Evolutionary conservation across 2,113 vertebrate species (phyloP), one percentile per base, ranked within the genome.

Genomic region (Ptilonorhynchus violaceus): DNA sequence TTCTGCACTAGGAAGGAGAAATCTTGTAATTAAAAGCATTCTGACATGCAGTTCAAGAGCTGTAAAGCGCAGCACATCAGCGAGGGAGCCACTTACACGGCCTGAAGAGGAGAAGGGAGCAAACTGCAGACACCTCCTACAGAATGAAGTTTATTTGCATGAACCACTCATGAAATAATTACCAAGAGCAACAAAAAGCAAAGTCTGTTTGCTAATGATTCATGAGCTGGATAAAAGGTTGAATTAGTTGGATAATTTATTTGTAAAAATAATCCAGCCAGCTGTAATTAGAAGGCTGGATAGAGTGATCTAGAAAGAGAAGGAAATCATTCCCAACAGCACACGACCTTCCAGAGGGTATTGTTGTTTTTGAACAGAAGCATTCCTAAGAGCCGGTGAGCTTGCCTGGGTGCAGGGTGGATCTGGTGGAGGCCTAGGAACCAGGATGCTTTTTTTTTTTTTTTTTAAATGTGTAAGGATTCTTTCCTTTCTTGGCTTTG

Each of bases 151-250:
- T 90, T 78, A 97, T 96, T 96, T 96, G 92, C 95, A 93, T 89
- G 92, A 96, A 89, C 95, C 88, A 94, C 95, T 97, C 92, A 96
- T 94, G 88, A 96, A 94, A 87, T 93, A 96, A 96, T 96, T 96
- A 96, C 73, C 80, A 76, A 95, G 46, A 96, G 86, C 86, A 89
- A 95, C 74, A 89, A 93, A 97, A 97, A 89, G 88, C 66, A 69
- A 95, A 73, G 83, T 87, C 93, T 97, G 91, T 96, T 97, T 97
- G 88, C 91, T 95, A 93, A 93, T 97, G 92, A 96, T 94, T 96
- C 96, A 96, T 75, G 91, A 93, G 91, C 91, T 66, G 86, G 66
- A 97, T 96, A 94, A 96, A 96, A 80, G 53, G 77, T 92, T 92
- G 92, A 96, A 95, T 96, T 96, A 96, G 86, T 58, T 7, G 14